Conservation (phyloP, 2,888 invertebrate genomes). For the Chrysina gloriosa region DNA sequence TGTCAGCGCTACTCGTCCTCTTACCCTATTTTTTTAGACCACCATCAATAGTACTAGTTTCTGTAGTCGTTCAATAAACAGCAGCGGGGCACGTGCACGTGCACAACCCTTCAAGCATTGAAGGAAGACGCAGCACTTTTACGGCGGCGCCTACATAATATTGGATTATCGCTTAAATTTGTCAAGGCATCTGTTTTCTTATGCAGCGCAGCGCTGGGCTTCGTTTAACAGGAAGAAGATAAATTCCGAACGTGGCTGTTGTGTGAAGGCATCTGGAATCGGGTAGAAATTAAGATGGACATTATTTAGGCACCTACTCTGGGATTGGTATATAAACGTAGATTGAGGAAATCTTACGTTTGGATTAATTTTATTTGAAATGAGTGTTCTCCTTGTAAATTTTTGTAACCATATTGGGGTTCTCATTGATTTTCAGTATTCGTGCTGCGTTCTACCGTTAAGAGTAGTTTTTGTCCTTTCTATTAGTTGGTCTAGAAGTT, state of each 20-base stretch:
- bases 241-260: conserved; percentile 3
- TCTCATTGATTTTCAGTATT: too few relatives aligned
- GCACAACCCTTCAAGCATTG: neutral
- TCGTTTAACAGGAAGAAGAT: conserved; percentile 20
- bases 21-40: neutral
- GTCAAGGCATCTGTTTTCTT: conserved; percentile 33
- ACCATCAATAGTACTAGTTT: neutral
- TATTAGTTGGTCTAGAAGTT: too few relatives aligned
- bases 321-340: neutral
- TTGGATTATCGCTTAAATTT: conserved; percentile 35
- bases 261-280: neutral
- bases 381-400: too few relatives aligned
- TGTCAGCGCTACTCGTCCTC: conserved; percentile 8
- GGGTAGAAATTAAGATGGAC: neutral
- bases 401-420: too few relatives aligned
- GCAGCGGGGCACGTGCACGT: neutral
- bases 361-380: too few relatives aligned
- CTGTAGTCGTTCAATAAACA: conserved; percentile 22
- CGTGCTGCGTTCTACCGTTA: too few relatives aligned
- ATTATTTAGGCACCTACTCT: neutral
- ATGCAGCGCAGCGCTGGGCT: neutral
- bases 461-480: too few relatives aligned
- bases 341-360: neutral
- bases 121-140: conserved; percentile 21
- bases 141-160: conserved; percentile 31